phyloP scores from a whole-genome alignment of 2,113 vertebrate species.

The Sprattus sprattus region DNA sequence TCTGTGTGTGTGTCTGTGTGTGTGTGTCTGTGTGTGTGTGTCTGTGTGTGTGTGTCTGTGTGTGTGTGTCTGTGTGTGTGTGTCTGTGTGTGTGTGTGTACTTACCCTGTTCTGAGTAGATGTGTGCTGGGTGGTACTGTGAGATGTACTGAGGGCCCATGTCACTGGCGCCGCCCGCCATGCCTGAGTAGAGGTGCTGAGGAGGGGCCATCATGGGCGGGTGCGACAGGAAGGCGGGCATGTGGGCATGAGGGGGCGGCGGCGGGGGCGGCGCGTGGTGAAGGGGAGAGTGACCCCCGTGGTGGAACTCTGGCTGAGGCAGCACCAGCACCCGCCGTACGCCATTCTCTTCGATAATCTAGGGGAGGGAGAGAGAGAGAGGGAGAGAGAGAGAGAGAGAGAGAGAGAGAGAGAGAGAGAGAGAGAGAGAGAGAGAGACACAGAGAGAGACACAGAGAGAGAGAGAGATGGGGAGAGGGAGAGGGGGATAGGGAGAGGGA shows the following conservation, averaged over 20 bases:
- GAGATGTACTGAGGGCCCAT: conserved; percentile 89
- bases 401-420: neutral
- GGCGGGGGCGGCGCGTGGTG: conserved; percentile 86
- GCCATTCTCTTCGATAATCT: conserved; percentile 98
- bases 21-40: too few species aligned
- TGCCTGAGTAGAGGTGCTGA: conserved; percentile 85
- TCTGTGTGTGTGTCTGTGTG: too few species aligned
- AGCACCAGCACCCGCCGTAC: conserved; percentile 96
- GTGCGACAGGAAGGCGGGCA: conserved; percentile 92
- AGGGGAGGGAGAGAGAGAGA: neutral
- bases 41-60: neutral
- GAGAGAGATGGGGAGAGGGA: too few species aligned
- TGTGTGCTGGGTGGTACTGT: conserved; percentile 90
- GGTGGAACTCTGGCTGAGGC: conserved; percentile 96
- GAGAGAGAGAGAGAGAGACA: neutral
- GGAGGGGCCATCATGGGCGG: conserved; percentile 86
- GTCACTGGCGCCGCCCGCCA: conserved; percentile 85
- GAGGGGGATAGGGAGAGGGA: neutral
- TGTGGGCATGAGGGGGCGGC: conserved; percentile 76
- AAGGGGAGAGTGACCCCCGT: conserved; percentile 86
- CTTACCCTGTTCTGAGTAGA: conserved; percentile 93
- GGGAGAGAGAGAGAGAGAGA: neutral
- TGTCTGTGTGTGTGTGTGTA: neutral
- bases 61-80: neutral
- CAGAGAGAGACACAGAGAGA: too few species aligned